These are phyloP conservation scores for Halocynthia roretzi DNA, from an alignment of 23 tunicate species.

Conservation along the genomic window DNA sequence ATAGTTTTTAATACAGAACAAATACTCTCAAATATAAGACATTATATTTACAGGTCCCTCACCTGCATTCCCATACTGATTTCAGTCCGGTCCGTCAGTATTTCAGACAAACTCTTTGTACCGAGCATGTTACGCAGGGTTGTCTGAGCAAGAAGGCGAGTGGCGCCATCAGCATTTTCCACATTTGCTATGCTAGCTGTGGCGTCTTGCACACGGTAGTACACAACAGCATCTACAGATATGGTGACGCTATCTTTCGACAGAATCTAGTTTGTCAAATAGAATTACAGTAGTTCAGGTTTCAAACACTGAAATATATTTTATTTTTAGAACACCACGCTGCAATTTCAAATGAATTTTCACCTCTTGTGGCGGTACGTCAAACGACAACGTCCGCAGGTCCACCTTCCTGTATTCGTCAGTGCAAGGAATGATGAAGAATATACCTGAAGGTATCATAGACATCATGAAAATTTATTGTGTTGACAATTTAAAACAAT, in stretches of 20 bases:
- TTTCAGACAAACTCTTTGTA: slow-evolving; percentile 70
- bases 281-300: background rate
- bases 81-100: slow-evolving; percentile 76
- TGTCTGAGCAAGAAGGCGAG: slow-evolving; percentile 86
- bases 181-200: slow-evolving; percentile 83
- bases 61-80: slow-evolving; percentile 89
- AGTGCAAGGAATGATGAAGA: slow-evolving; percentile 79
- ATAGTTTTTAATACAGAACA: no score
- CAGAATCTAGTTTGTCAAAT: slow-evolving; percentile 31
- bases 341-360: background rate
- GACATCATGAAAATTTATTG: no score
- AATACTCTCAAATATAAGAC: background rate
- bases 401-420: slow-evolving; percentile 86
- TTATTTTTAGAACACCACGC: background rate
- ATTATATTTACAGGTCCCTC: background rate
- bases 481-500: no score
- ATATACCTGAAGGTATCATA: slow-evolving; percentile 33
- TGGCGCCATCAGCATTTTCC: slow-evolving; percentile 80
- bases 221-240: slow-evolving; percentile 83
- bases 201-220: slow-evolving; percentile 78
- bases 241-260: slow-evolving; percentile 91
- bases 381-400: slow-evolving; percentile 74
- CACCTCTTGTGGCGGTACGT: slow-evolving; percentile 85
- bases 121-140: slow-evolving; percentile 89
- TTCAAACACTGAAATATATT: background rate